Base-by-base conservation (phyloP, 2,888 invertebrate genomes). In the Nematopogon swammerdamellus region DNA sequence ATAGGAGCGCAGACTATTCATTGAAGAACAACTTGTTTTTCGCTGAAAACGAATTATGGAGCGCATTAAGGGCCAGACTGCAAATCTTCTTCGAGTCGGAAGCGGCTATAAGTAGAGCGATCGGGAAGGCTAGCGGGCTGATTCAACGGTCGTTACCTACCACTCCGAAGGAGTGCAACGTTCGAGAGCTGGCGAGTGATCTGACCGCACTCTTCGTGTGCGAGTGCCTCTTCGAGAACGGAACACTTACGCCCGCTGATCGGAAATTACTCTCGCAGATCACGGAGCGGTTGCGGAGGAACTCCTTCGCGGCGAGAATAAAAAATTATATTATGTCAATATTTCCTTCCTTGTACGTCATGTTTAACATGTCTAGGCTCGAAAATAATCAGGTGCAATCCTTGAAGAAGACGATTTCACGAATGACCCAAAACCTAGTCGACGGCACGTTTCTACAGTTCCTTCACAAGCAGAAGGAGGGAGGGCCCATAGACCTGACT, bases 21-120 rank as follows among this genome's bases (percentile, higher is more conserved):
- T 67, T 79, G 70, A 70, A 71, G 70, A 72, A 77, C 74, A 79
- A 79, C 73, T 70, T 76, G 65, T 79, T 76, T 65, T 76, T 76
- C 58, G 67, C 72, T 17, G 74, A 77, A 57, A 75, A 71, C 36
- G 76, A 76, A 67, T 77, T 76, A 53, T 76, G 79, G 74, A 73
- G 72, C 56, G 57, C 75, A 60, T 55, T 76, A 55, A 65, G 72
- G 1, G 3, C 36, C 8, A 36, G 36, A 14, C 4, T 36, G 8
- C 36, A 36, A 14, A 14, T 3, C 8, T 36, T 36, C 36, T 36
- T 36, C 3, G 36, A 36, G 14, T 8, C 36, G 36, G 36, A 36
- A 14, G 36, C 11, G n/a, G 3, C 5, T 25, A 6, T 25, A 8
- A 25, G 25, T 8, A 25, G 25, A 25, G 8, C 25, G 25, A 25